A percentile compares a stretch with the other conserved stretches of the same genome.
Conservation (phyloP, 2,113 vertebrate species). For the Arothron firmamentum region DNA sequence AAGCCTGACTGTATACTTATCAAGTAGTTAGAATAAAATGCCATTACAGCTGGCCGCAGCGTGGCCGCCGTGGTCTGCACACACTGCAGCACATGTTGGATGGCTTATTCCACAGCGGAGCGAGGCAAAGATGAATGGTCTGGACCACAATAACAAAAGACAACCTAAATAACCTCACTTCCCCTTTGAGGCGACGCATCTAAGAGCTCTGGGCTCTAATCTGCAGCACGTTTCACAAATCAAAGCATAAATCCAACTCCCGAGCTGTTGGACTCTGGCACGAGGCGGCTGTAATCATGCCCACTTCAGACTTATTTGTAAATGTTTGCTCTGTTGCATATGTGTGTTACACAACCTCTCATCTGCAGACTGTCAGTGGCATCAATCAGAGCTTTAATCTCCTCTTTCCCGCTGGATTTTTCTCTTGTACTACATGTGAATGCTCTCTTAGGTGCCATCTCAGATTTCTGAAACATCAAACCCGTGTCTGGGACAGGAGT, state of each 20-base stretch:
- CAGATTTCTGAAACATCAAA: conserved; percentile 11
- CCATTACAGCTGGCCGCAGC: conserved; percentile 61
- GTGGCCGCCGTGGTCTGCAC: conserved; percentile 51
- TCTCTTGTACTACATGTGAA: not conserved
- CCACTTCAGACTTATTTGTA: conserved; percentile 10
- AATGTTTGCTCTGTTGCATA: conserved; percentile 16
- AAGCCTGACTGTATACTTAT: conserved; percentile 66
- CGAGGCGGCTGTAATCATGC: conserved; percentile 25
- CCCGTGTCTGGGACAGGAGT: not conserved
- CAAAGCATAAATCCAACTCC: conserved; percentile 27
- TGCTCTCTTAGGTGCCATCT: not conserved
- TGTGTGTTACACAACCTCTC: conserved; percentile 26
- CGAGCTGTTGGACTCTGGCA: conserved; percentile 22
- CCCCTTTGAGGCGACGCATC: conserved; percentile 46
- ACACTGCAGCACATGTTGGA: conserved; percentile 51
- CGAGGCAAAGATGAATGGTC: conserved; percentile 32
- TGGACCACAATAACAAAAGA: conserved; percentile 53
- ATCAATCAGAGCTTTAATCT: conserved; percentile 20
- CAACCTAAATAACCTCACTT: conserved; percentile 59
- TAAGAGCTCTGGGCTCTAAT: conserved; percentile 37
- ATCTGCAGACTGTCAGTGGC: conserved; percentile 3
- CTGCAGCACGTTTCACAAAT: conserved; percentile 39
- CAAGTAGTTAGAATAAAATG: conserved; percentile 72
- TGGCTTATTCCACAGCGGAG: conserved; percentile 44
- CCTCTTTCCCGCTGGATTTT: not conserved